These are phyloP conservation scores for Drosophila vallismaia DNA, from an alignment of 2,888 invertebrate genomes.

Conservation along the genomic window DNA sequence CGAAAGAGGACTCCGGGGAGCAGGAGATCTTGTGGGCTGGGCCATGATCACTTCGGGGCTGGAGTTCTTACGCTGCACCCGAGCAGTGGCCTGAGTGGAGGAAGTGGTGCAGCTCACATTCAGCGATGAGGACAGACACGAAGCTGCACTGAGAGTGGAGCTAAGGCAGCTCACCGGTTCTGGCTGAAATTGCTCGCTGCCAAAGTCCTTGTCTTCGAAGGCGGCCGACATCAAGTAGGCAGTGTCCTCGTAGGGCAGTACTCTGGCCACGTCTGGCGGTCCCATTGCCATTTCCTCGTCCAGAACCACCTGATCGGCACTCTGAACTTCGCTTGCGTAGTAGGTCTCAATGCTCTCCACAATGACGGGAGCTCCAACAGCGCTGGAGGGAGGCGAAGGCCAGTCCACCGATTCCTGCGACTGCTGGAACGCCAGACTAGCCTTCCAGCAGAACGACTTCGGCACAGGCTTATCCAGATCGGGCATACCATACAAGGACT, in stretches of 20 bases:
- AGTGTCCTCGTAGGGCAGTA: conserved; percentile 82
- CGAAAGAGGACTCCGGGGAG: conserved; percentile 86
- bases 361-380: conserved; percentile 88
- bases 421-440: conserved; percentile 82
- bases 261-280: conserved; percentile 82
- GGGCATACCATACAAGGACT: conserved; percentile 79
- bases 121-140: conserved; percentile 81
- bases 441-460: conserved; percentile 84
- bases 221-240: conserved; percentile 82
- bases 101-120: conserved; percentile 82
- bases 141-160: conserved; percentile 81
- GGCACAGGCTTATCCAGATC: conserved; percentile 83
- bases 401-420: conserved; percentile 91
- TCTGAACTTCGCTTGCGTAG: conserved; percentile 91
- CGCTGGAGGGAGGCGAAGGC: conserved; percentile 91
- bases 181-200: conserved; percentile 73
- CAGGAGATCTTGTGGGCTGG: conserved; percentile 87
- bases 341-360: conserved; percentile 92
- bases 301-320: conserved; percentile 90
- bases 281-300: conserved; percentile 85
- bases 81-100: conserved; percentile 74
- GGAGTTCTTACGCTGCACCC: conserved; percentile 69
- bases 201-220: conserved; percentile 78
- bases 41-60: conserved; percentile 85
- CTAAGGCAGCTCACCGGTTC: conserved; percentile 82